Evolutionary conservation across 1,140 invertebrate species (phyloP).

Genomic region (Lordiphosa stackelbergi): DNA sequence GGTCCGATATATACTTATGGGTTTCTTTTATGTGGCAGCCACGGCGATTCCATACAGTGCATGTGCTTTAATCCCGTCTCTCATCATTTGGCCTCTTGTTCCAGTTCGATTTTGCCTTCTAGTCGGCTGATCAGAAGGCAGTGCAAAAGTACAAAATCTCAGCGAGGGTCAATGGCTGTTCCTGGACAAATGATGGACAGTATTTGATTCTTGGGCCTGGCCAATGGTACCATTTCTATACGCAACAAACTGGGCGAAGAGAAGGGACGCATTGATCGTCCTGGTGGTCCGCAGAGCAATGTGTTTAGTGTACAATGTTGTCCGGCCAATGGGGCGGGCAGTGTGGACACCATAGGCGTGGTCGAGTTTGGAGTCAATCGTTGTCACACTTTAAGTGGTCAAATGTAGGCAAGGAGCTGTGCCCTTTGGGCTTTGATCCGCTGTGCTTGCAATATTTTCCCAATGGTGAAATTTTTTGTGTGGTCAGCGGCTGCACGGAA

Average conservation of each 20-base stretch:
- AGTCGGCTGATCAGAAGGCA: slow-evolving; percentile 97
- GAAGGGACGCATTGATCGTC: slow-evolving; percentile 90
- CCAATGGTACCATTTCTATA: slow-evolving; percentile 92
- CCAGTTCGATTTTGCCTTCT: slow-evolving; percentile 95
- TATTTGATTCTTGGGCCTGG: slow-evolving; percentile 94
- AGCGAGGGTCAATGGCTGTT: slow-evolving; percentile 94
- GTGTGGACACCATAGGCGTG: slow-evolving; percentile 88
- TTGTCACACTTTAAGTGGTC: slow-evolving; percentile 91
- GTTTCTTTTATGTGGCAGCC: slow-evolving; percentile 80
- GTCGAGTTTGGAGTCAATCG: slow-evolving; percentile 96
- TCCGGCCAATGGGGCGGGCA: slow-evolving; percentile 80
- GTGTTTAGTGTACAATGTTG: slow-evolving; percentile 95
- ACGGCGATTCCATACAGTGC: slow-evolving; percentile 97
- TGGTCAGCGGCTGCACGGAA: slow-evolving; percentile 90
- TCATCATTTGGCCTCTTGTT: slow-evolving; percentile 94
- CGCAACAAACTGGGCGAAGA: slow-evolving; percentile 93
- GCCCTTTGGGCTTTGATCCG: slow-evolving; percentile 88
- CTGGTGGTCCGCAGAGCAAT: slow-evolving; percentile 82
- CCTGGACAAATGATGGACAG: slow-evolving; percentile 97
- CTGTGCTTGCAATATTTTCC: slow-evolving; percentile 87
- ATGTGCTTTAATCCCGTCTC: slow-evolving; percentile 96
- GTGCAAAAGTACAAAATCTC: slow-evolving; percentile 93
- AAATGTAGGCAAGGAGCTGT: slow-evolving; percentile 85
- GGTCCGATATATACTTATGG: slow-evolving; percentile 1
- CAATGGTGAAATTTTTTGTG: slow-evolving; percentile 89